Conservation (phyloP, 1,140 invertebrate genomes). For the Microplitis mediator region DNA sequence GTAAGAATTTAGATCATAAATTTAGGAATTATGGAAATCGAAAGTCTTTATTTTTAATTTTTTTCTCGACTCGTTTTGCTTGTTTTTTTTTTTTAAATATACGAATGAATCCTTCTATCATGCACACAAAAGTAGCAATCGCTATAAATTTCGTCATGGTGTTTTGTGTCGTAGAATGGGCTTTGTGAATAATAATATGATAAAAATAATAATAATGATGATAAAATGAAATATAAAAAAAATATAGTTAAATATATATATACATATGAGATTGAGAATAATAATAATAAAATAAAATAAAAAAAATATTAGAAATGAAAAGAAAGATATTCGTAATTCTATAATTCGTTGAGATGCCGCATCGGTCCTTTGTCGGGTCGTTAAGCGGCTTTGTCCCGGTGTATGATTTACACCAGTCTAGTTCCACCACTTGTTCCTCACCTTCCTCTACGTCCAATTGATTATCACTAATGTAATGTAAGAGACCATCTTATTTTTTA, state of each 20-base stretch:
- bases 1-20: too few relatives aligned
- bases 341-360: slow-evolving; percentile 54
- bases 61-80: not conserved
- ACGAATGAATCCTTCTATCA: slow-evolving; percentile 27
- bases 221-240: not conserved
- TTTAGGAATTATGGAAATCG: too few relatives aligned
- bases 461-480: slow-evolving; percentile 41
- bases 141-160: slow-evolving; percentile 44
- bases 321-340: slow-evolving; percentile 55
- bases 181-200: slow-evolving; percentile 18
- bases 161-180: slow-evolving; percentile 1
- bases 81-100: not conserved
- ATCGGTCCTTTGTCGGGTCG: slow-evolving; percentile 57
- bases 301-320: slow-evolving; percentile 15
- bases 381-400: slow-evolving; percentile 59
- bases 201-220: slow-evolving; percentile 14
- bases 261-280: not conserved
- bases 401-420: slow-evolving; percentile 58
- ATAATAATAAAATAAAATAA: slow-evolving; percentile 17
- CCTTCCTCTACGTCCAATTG: slow-evolving; percentile 49
- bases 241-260: slow-evolving; percentile 18
- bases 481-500: not conserved
- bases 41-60: not conserved
- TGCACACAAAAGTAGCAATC: slow-evolving; percentile 42
- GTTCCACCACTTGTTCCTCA: slow-evolving; percentile 42